A percentile compares a stretch with the other conserved stretches of the same genome.
These are phyloP conservation scores for Hyles vespertilio DNA, from an alignment of 1,140 invertebrate species.

Conservation along the genomic window DNA sequence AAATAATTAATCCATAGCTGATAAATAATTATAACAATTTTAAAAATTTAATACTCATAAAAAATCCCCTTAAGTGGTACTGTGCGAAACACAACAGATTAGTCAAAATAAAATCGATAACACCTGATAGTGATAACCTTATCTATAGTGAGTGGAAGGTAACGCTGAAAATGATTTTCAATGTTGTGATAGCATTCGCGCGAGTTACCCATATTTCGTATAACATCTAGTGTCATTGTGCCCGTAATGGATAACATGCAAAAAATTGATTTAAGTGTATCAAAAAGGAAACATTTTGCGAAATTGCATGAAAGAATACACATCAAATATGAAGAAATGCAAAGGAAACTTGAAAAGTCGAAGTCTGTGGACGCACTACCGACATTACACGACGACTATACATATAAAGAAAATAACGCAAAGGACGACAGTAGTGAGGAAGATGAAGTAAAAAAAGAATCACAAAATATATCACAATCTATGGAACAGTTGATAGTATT, in stretches of 20 bases:
- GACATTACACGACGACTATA: constrained; percentile 32
- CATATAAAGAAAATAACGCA: constrained; percentile 31
- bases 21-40: no score
- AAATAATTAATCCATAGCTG: no score
- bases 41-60: neutral
- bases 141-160: constrained; percentile 11
- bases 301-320: constrained; percentile 56
- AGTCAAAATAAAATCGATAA: constrained; percentile 26
- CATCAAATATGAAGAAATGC: constrained; percentile 61
- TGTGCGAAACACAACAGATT: constrained; percentile 20
- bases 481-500: constrained; percentile 13
- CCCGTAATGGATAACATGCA: constrained; percentile 25
- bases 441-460: constrained; percentile 16
- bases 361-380: constrained; percentile 51
- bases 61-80: constrained; percentile 11
- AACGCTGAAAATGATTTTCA: constrained; percentile 13
- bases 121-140: constrained; percentile 20
- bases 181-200: constrained; percentile 8
- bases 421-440: constrained; percentile 39
- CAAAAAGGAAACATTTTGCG: constrained; percentile 40
- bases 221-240: neutral
- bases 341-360: constrained; percentile 55
- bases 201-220: neutral
- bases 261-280: constrained; percentile 19
- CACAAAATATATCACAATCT: constrained; percentile 6